phyloP scores from a whole-genome alignment of 2,797 vertebrate species.

The Anguilla megastoma region DNA sequence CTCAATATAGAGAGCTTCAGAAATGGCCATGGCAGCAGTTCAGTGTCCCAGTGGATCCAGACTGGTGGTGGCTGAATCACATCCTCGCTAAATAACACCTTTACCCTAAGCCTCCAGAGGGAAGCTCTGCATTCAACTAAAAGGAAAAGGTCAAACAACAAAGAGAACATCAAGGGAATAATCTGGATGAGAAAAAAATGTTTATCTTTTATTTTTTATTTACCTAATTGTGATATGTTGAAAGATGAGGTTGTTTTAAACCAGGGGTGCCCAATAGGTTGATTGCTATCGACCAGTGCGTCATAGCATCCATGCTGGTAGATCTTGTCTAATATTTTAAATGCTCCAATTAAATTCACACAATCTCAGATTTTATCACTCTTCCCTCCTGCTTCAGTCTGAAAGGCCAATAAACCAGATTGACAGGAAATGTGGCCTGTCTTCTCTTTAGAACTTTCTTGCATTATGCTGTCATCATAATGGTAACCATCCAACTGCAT shows the following conservation, averaged over 20 bases:
- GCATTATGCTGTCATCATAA: too few relatives aligned
- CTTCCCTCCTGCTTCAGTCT: not conserved
- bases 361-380: too few relatives aligned
- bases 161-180: not conserved
- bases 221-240: not conserved
- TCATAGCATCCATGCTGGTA: not conserved
- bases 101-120: not conserved
- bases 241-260: not conserved
- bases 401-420: not conserved
- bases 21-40: too few relatives aligned
- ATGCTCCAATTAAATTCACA: not conserved
- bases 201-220: not conserved
- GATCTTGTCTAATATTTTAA: not conserved
- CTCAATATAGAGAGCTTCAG: not conserved
- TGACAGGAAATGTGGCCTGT: not conserved
- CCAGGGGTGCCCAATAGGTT: not conserved
- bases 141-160: not conserved
- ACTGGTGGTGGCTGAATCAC: not conserved
- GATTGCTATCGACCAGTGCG: not conserved
- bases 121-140: not conserved
- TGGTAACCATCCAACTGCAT: too few relatives aligned
- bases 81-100: conserved; percentile 22
- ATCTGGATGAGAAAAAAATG: not conserved
- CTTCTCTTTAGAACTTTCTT: not conserved
- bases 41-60: conserved; percentile 12